These are phyloP conservation scores for Corvus moneduloides DNA, from an alignment of 2,113 vertebrate species.

Conservation along the genomic window DNA sequence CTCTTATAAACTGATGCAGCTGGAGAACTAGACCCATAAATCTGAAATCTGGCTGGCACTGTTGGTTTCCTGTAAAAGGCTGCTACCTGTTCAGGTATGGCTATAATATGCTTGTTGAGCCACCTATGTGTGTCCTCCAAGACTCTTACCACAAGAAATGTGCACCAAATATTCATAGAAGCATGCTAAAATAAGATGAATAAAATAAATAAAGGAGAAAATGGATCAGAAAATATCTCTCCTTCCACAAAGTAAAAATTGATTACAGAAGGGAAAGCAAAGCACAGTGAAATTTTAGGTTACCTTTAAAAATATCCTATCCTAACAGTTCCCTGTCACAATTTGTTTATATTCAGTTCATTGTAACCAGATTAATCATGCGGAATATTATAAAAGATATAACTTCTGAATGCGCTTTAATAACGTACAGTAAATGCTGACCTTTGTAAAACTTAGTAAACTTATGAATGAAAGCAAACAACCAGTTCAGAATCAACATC, in stretches of 20 bases:
- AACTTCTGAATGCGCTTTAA: background rate
- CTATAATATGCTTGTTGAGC: fast-evolving
- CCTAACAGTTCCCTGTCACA: background rate
- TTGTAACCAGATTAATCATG: background rate
- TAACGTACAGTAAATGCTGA: background rate
- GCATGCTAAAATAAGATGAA: background rate
- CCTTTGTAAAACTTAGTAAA: background rate
- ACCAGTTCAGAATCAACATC: background rate
- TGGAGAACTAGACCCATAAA: background rate
- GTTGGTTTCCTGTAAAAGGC: background rate
- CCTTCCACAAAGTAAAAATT: background rate
- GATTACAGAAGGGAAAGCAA: background rate
- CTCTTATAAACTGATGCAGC: background rate
- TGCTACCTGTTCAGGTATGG: background rate
- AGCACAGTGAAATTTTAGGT: background rate
- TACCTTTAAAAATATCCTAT: background rate
- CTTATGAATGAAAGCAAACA: background rate
- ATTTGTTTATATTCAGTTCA: background rate
- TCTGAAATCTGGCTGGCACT: background rate
- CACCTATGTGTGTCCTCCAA: background rate
- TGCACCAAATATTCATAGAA: background rate
- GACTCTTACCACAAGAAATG: background rate
- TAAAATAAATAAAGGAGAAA: background rate
- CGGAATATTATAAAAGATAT: background rate
- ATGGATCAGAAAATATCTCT: background rate